Evolutionary conservation across 2,797 vertebrate species (phyloP).

Genomic region (Pantherophis vulpinus): DNA sequence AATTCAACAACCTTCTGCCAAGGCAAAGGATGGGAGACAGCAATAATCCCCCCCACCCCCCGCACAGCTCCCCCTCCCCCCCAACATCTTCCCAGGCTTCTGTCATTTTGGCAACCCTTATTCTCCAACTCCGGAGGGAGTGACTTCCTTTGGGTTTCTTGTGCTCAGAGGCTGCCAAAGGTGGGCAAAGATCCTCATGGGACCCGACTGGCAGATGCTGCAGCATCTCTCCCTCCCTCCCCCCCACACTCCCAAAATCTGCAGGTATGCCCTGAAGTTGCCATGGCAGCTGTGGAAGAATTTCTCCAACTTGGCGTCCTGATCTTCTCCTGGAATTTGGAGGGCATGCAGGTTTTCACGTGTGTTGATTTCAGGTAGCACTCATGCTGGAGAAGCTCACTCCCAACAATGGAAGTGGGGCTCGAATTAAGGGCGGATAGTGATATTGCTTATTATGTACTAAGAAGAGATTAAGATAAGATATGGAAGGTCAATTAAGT

Average conservation of each 20-base stretch:
- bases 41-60: accelerated
- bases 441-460: no score
- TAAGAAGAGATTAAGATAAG: no score
- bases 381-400: background rate
- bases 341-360: background rate
- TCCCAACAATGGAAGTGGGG: background rate
- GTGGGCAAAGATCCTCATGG: background rate
- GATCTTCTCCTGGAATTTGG: background rate
- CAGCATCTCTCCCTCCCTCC: background rate
- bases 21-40: background rate
- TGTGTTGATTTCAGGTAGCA: accelerated
- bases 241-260: slow-evolving; percentile 7
- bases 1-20: background rate
- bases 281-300: slow-evolving; percentile 41
- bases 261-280: slow-evolving; percentile 53
- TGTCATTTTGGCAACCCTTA: background rate
- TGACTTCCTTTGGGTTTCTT: background rate
- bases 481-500: no score
- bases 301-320: background rate
- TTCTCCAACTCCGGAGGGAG: background rate
- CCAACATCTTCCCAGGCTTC: accelerated
- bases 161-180: background rate
- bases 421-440: no score
- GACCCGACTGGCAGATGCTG: background rate
- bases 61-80: accelerated